phyloP scores from a whole-genome alignment of 2,888 invertebrate species.

The Bellardia bayeri region DNA sequence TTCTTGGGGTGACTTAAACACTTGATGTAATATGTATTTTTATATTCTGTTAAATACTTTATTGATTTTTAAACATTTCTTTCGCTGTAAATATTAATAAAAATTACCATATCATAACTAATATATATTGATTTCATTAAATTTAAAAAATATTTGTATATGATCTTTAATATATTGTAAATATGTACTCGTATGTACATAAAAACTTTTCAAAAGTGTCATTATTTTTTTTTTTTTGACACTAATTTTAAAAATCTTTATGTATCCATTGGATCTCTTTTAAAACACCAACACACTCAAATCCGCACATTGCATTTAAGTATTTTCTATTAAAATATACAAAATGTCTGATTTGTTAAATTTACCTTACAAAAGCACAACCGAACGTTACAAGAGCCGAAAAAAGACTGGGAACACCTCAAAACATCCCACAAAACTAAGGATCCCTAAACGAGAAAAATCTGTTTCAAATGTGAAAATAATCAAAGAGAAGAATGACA shows the following conservation, averaged over 20 bases:
- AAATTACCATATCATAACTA: slow-evolving; percentile 18
- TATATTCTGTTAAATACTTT: slow-evolving; percentile 8
- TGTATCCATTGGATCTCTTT: background rate
- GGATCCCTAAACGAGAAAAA: slow-evolving; percentile 56
- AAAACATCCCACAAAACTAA: slow-evolving; percentile 44
- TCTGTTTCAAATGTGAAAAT: slow-evolving; percentile 1
- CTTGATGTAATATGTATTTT: background rate
- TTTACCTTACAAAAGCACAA: slow-evolving; percentile 66
- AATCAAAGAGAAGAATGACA: slow-evolving; percentile 4
- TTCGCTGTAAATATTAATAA: slow-evolving; percentile 33
- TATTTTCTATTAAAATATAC: background rate
- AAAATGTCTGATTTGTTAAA: background rate
- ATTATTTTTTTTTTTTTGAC: background rate
- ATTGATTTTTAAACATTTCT: slow-evolving; percentile 3
- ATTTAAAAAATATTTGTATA: slow-evolving; percentile 9
- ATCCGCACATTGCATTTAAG: background rate
- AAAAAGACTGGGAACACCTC: slow-evolving; percentile 64
- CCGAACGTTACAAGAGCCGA: slow-evolving; percentile 70
- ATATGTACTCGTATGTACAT: background rate
- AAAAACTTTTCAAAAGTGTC: background rate
- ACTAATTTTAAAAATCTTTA: background rate
- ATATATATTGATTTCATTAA: background rate
- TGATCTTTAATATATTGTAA: background rate
- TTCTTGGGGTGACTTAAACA: background rate
- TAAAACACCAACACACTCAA: background rate